Conservation (phyloP, 2,888 invertebrate genomes). For the Laspeyria flexula region DNA sequence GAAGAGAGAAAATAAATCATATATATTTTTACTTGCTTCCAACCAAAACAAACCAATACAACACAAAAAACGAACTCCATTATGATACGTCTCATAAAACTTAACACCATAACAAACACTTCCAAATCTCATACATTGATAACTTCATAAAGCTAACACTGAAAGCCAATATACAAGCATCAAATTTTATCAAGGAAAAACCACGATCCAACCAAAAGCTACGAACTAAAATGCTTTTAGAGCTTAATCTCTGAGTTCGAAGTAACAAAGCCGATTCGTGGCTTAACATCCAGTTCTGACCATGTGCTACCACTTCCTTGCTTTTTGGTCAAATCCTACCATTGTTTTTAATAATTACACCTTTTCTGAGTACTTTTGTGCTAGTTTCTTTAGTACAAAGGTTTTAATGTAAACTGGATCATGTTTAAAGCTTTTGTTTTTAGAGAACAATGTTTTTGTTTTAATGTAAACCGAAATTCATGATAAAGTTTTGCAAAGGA, state of each 20-base stretch:
- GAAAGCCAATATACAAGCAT: not conserved
- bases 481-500: too few species aligned
- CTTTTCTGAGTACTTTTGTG: not conserved
- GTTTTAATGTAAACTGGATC: not conserved
- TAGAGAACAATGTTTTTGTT: too few species aligned
- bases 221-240: conserved; percentile 47
- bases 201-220: conserved; percentile 20
- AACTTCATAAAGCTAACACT: conserved; percentile 1
- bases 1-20: too few species aligned
- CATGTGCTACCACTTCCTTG: conserved; percentile 20
- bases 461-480: too few species aligned
- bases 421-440: too few species aligned
- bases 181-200: conserved; percentile 10
- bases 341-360: conserved; percentile 10
- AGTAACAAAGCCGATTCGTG: conserved; percentile 51
- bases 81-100: not conserved
- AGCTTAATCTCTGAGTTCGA: conserved; percentile 45
- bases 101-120: not conserved
- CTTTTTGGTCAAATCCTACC: conserved; percentile 25
- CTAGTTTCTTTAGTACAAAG: not conserved
- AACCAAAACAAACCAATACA: too few species aligned
- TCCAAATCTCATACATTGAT: not conserved
- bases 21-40: too few species aligned
- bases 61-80: not conserved
- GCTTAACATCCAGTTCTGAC: conserved; percentile 35